Conservation (phyloP, 2,113 vertebrate genomes). For the Scalopus aquaticus region DNA sequence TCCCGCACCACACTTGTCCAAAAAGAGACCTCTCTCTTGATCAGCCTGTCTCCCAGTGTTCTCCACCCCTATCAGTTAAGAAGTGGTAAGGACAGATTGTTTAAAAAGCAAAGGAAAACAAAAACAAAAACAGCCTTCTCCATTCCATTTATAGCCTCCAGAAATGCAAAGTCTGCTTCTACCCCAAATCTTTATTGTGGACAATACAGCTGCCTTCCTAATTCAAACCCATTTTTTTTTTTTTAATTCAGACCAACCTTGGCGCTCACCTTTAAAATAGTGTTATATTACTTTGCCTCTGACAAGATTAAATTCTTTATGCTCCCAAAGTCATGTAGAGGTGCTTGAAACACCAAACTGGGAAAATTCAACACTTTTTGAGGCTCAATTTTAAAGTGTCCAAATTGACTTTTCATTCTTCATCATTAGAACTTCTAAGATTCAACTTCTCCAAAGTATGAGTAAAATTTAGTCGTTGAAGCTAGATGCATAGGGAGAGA, state of each 20-base stretch:
- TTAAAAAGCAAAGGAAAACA: not conserved
- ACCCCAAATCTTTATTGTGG: not conserved
- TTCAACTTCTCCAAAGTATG: not conserved
- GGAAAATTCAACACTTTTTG: constrained; percentile 13
- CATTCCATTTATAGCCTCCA: not conserved
- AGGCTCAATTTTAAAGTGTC: constrained; percentile 14
- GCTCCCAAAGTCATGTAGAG: constrained; percentile 23
- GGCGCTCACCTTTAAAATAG: constrained; percentile 13
- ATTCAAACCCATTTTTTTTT: not conserved
- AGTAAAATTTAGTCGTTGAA: not conserved
- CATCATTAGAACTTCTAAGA: not conserved
- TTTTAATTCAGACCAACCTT: not conserved
- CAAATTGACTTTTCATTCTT: constrained; percentile 53
- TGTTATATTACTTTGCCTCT: not conserved
- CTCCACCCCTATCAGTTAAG: not conserved
- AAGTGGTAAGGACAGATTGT: not conserved
- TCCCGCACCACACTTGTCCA: not conserved
- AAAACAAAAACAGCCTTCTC: not conserved
- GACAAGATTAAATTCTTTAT: constrained; percentile 55
- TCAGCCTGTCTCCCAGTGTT: not conserved
- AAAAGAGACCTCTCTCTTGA: not conserved
- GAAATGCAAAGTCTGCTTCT: not conserved
- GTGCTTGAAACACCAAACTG: not conserved
- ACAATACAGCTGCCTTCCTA: not conserved
- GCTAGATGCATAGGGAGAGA: not conserved